Conservation (phyloP, 1,140 invertebrate species). For the Eurosta solidaginis region DNA sequence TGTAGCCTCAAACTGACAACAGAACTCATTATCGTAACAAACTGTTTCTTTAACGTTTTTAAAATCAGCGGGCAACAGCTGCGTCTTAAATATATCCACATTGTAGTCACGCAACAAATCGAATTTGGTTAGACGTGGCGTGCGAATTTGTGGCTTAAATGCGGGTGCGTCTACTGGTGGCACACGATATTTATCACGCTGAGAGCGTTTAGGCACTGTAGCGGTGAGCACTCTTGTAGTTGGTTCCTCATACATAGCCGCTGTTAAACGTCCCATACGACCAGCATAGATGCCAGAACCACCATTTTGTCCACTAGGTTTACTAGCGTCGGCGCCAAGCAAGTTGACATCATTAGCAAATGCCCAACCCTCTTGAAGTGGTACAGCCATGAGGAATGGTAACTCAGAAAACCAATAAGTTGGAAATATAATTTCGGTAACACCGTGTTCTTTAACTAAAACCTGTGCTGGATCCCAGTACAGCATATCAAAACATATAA, state of each 20-base stretch:
- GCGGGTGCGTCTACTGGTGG: constrained; percentile 12
- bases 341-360: constrained; percentile 62
- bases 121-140: constrained; percentile 37
- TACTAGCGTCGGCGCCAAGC: constrained; percentile 60
- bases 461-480: constrained; percentile 67
- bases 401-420: constrained; percentile 76
- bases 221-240: constrained; percentile 45
- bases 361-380: constrained; percentile 63
- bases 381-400: constrained; percentile 68
- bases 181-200: constrained; percentile 49
- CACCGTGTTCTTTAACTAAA: constrained; percentile 42
- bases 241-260: constrained; percentile 43
- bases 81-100: constrained; percentile 46
- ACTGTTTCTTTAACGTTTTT: not conserved
- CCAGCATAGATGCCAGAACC: constrained; percentile 62
- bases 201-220: constrained; percentile 42
- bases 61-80: constrained; percentile 37
- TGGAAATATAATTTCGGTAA: constrained; percentile 69
- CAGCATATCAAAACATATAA: constrained; percentile 79
- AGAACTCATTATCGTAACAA: constrained; percentile 31
- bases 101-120: constrained; percentile 46
- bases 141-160: constrained; percentile 27
- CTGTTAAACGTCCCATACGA: constrained; percentile 46
- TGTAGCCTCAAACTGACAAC: constrained; percentile 33
- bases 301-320: constrained; percentile 47